These are phyloP conservation scores for Coronaproctus castanopsis DNA, from an alignment of 2,888 invertebrate species.

Conservation along the genomic window DNA sequence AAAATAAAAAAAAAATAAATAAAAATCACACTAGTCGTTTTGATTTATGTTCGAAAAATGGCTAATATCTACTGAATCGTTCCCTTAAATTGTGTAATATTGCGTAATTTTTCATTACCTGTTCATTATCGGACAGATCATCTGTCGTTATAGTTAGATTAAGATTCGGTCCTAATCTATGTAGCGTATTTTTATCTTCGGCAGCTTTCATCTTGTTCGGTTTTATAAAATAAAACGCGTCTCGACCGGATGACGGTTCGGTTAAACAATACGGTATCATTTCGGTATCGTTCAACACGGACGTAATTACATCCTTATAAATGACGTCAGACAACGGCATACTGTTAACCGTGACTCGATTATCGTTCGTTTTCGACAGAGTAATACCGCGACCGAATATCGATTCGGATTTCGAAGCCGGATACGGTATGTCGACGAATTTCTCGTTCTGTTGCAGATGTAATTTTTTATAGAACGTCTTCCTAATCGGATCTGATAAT, in stretches of 20 bases:
- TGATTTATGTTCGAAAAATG: too few species aligned
- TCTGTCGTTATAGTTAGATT: slow-evolving; percentile 80
- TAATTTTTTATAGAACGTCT: slow-evolving; percentile 11
- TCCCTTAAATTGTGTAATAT: too few species aligned
- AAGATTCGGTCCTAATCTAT: slow-evolving; percentile 70
- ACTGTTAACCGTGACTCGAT: slow-evolving; percentile 55
- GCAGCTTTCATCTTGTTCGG: slow-evolving; percentile 75
- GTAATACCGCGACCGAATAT: slow-evolving; percentile 65
- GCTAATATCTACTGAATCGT: too few species aligned
- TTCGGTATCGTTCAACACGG: slow-evolving; percentile 74
- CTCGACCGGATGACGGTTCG: slow-evolving; percentile 43
- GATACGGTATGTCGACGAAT: slow-evolving; percentile 10
- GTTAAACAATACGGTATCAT: slow-evolving; percentile 71
- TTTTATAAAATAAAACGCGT: slow-evolving; percentile 82
- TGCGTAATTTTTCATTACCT: neutral
- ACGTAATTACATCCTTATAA: slow-evolving; percentile 76
- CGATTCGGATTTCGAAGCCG: slow-evolving; percentile 53
- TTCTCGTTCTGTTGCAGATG: slow-evolving; percentile 5
- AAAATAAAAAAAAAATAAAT: too few species aligned
- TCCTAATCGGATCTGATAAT: slow-evolving; percentile 14
- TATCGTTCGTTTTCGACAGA: slow-evolving; percentile 55
- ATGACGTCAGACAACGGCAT: slow-evolving; percentile 79
- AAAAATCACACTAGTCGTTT: too few species aligned
- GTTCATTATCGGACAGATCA: neutral
- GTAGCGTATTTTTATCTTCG: slow-evolving; percentile 71